Evolutionary conservation across 2,113 vertebrate genomes (phyloP), one percentile per base, ranked within the genome.

Genomic region (Mustelus asterias): DNA sequence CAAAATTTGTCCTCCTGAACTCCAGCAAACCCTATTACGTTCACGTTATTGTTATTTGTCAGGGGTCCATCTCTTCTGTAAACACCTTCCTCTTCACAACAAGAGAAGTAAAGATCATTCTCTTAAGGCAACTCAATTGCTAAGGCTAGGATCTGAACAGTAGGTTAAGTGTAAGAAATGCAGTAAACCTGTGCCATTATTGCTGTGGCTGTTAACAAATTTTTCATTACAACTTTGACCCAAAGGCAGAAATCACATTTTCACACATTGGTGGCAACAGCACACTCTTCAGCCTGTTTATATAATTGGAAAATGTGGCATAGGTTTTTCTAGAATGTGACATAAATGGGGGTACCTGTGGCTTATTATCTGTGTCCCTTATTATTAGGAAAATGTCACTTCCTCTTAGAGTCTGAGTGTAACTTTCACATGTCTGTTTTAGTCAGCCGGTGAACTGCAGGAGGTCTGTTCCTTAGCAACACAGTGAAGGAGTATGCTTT

Each of bases 381-480:
- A 44, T 44, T 14, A 44, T 37, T 44, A 44, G 44, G 37, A 94
- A 26, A 94, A 44, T 90, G 33, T 60, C 41, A 48, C 37, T 70
- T 44, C 22, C 24, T 48, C 44, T 70, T 44, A 48, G 29, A 29
- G 24, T 48, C 67, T 24, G 93, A 70, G 63, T 70, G 24, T 24
- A 94, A 94, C 37, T 69, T 67, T 70, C 8, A 1, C 93, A 94
- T 0, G 65, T 70, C 48, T 86, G 60, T 95, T 92, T 69, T 3
- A 96, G 95, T 96, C 80, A 96, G 96, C 96, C 95, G 96, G 96
- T 65, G 85, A 95, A 24, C 63, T 90, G 93, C 93, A 96, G 96
- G 96, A 33, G 33, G 0, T 78, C 96, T 1, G 97, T 97, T 96
- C 96, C 97, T 96, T 96, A 96, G 97, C 97, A 97, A 96, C 96